Evolutionary conservation across 2,797 vertebrate genomes (phyloP), one percentile per base, ranked within the genome.

Genomic region (Brachyrhaphis roseni): DNA sequence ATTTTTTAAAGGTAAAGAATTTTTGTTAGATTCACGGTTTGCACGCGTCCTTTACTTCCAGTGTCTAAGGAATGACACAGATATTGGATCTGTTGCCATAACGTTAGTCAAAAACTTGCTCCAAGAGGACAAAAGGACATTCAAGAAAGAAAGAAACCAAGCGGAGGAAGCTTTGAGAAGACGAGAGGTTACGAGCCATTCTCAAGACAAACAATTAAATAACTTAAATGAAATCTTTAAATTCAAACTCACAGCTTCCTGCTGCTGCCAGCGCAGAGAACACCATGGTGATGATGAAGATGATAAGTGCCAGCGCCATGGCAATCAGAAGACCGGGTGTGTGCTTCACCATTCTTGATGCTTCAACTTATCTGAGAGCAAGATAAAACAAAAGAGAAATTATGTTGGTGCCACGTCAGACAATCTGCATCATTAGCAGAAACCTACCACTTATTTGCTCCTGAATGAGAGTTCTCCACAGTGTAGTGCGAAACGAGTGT

Each of bases 231-330:
- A 16, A 43, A 34, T 5, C 36, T 62, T 6, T 34, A 46, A 41
- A 81, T 39, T 20, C 20, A 45, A 47, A 88, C 89, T 72, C 78
- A 92, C 86, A 4, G 74, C 47, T 76, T 71, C 94, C 93, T 2
- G 53, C 5, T 1, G 34, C 88, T 28, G 93, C 88, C 82, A 95
- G 59, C 68, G 82, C 89, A 6, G 66, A 87, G 72, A 92, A 91
- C 2, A 75, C 88, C 88, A 94, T 81, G 0, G 91, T 85, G 57
- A 88, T 13, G 45, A 90, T 78, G 80, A 90, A 94, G 46, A 89
- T 57, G 18, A 91, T 1, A 55, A 93, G 2, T 15, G 92, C 88
- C 59, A 87, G 18, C 49, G 80, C 36, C 1, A 89, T 86, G 78
- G 83, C 73, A 62, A 82, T 68, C 59, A 88, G 4, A 39, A 82